Evolutionary conservation across 1,140 invertebrate species (phyloP).

Genomic region (Oedothorax gibbosus): DNA sequence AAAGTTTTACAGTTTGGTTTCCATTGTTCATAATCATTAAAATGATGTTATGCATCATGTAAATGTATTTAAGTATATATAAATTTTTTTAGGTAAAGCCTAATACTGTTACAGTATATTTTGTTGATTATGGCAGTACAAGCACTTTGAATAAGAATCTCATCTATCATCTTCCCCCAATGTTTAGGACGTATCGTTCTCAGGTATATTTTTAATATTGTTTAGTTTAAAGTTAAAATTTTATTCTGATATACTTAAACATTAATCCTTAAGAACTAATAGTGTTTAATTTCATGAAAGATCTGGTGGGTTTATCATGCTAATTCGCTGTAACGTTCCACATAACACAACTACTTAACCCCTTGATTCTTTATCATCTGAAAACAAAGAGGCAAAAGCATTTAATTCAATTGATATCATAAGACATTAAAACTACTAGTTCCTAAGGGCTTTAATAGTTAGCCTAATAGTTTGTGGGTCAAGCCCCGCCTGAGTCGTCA

Average conservation of each 20-base stretch:
- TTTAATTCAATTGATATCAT: no score
- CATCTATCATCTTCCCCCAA: background rate
- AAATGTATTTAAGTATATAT: background rate
- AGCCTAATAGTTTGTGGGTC: no score
- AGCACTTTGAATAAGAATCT: background rate
- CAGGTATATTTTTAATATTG: background rate
- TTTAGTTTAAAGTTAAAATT: background rate
- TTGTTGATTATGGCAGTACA: slow-evolving; percentile 8
- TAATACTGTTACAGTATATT: background rate
- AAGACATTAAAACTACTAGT: no score
- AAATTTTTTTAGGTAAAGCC: background rate
- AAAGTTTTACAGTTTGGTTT: no score
- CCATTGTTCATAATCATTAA: no score
- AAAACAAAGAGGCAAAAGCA: no score
- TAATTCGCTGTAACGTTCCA: no score
- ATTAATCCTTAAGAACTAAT: background rate
- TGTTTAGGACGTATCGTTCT: background rate
- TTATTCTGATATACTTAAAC: background rate
- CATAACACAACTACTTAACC: no score
- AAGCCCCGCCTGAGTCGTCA: no score
- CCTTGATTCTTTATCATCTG: no score
- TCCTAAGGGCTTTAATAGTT: no score
- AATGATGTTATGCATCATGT: background rate
- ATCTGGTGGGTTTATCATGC: background rate
- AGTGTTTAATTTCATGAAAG: background rate